phyloP scores from a whole-genome alignment of 2,113 vertebrate species.

The Tachuris rubrigastra region DNA sequence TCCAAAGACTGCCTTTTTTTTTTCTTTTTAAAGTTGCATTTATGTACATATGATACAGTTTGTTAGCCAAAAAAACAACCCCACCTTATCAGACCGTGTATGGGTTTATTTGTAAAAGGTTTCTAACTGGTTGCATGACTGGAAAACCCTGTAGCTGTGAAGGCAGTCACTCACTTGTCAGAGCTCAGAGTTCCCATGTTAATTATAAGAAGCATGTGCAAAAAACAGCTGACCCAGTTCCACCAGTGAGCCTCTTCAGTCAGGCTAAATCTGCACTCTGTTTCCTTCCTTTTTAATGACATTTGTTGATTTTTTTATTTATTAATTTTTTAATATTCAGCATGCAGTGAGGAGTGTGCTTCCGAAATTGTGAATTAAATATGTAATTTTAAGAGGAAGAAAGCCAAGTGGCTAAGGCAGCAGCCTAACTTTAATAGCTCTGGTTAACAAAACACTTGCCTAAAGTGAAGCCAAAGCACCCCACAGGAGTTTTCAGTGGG shows the following conservation, averaged over 20 bases:
- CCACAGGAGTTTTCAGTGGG: background rate
- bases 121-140: background rate
- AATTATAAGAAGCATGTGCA: background rate
- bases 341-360: background rate
- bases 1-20: background rate
- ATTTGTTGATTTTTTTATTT: background rate
- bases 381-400: background rate
- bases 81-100: background rate
- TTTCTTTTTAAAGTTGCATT: background rate
- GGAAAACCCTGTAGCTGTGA: background rate
- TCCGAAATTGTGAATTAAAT: slow-evolving; percentile 31
- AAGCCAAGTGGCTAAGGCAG: background rate
- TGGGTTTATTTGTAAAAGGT: background rate
- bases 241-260: background rate
- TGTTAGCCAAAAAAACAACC: background rate
- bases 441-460: background rate
- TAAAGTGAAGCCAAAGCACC: background rate
- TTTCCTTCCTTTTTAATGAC: slow-evolving; percentile 52
- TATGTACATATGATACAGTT: background rate
- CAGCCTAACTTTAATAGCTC: background rate
- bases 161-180: background rate
- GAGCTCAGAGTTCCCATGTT: background rate
- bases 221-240: background rate
- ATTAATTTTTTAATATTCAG: slow-evolving; percentile 23
- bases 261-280: background rate